Evolutionary conservation across 2,888 invertebrate species (phyloP), one percentile per base, ranked within the genome.

Genomic region (Scaptomyza tumidula): DNA sequence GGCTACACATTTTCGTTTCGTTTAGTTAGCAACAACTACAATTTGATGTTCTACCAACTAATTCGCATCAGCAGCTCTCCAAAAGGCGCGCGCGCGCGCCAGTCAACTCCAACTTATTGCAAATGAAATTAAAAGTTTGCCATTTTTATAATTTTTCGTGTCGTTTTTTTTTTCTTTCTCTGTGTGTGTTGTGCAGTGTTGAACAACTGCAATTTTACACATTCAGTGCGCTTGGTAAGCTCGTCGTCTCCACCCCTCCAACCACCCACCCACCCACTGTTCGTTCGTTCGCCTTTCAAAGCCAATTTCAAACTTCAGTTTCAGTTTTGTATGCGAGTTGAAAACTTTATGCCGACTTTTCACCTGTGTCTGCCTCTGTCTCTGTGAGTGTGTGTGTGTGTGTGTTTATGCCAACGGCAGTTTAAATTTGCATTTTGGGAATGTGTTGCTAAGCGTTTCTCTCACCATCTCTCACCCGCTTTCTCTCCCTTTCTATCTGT

Each of bases 361-460:
- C 73, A 70, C 65, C 73, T 80, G 55, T 39, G 13, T 35, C 49
- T 27, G 50, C 27, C 37, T 56, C 50, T 45, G 56, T 57, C 49
- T 56, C 27, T 49, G 48, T 29, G 33, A 27, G 45, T 50, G 19
- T 48, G 27, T 35, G 35, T 27, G 14, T 27, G 10, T 45, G 29
- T 39, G 35, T 27, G n/a, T 31, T 7, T 45, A 24, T 57, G 71
- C 78, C 59, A 76, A 24, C 59, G 74, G 82, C 79, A 86, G 74
- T 81, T 84, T 84, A 72, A 86, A 86, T 86, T 86, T 86, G 81
- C 82, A 86, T 82, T 82, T 86, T 73, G 80, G 80, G 62, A 80
- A 83, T 84, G 74, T 77, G 68, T 60, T 80, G 66, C 73, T 75
- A 69, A 65, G 75, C 80, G 68, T 48, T 62, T 35, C 41, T 11